phyloP scores from a whole-genome alignment of 2,888 invertebrate species.

The Acanthosepion lycidas region DNA sequence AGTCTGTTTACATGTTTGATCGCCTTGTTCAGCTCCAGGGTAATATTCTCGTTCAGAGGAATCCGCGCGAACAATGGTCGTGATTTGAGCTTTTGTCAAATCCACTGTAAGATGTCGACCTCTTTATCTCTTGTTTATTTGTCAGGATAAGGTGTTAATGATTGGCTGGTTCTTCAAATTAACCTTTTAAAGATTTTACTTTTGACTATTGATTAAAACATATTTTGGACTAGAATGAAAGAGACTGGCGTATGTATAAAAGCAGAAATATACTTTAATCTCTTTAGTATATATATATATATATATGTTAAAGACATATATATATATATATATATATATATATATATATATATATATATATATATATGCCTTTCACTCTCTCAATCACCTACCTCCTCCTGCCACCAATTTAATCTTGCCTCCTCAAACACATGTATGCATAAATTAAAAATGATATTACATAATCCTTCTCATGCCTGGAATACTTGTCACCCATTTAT shows the following conservation, averaged over 20 bases:
- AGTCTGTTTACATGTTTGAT: neutral
- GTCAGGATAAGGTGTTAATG: too few relatives aligned
- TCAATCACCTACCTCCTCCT: too few relatives aligned
- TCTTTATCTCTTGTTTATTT: neutral
- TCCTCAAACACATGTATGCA: too few relatives aligned
- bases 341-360: neutral
- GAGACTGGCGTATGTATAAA: neutral
- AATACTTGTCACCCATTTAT: too few relatives aligned
- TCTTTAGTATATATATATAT: neutral
- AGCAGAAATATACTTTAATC: neutral
- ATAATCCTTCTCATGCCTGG: too few relatives aligned
- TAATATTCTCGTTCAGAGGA: neutral
- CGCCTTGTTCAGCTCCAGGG: neutral
- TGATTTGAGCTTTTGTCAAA: neutral
- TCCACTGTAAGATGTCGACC: neutral
- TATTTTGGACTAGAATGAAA: too few relatives aligned
- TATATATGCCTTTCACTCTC: too few relatives aligned
- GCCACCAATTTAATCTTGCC: too few relatives aligned
- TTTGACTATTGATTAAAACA: too few relatives aligned
- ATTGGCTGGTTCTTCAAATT: too few relatives aligned
- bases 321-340: neutral
- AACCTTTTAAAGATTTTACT: too few relatives aligned
- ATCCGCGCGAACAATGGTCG: neutral
- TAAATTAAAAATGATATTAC: neutral
- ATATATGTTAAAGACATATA: slow-evolving; percentile 4